Conservation (phyloP, 2,113 vertebrate species). For the Craseonycteris thonglongyai region DNA sequence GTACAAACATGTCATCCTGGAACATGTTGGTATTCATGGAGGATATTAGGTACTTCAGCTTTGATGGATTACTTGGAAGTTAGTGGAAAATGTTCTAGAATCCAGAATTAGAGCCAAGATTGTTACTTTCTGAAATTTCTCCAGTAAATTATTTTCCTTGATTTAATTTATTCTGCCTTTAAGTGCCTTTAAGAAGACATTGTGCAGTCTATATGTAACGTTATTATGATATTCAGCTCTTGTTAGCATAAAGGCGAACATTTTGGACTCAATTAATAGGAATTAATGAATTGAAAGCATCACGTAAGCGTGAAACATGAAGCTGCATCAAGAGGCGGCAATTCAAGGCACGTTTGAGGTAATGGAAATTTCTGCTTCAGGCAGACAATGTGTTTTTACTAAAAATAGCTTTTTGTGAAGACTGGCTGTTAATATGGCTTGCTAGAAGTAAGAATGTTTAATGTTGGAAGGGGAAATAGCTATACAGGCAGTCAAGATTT, state of each 20-base stretch:
- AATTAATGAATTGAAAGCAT: constrained; percentile 61
- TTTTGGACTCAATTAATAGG: constrained; percentile 51
- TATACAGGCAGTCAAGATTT: background rate
- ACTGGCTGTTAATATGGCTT: background rate
- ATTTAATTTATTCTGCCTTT: constrained; percentile 54
- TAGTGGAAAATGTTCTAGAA: background rate
- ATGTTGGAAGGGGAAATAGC: background rate
- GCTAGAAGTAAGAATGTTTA: background rate
- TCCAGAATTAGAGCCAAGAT: constrained; percentile 4
- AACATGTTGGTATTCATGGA: background rate
- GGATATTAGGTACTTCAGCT: background rate
- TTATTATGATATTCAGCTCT: constrained; percentile 34
- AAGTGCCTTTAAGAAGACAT: constrained; percentile 7
- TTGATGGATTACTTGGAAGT: constrained; percentile 25
- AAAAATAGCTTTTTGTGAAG: background rate
- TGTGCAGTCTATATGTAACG: background rate
- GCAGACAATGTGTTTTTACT: constrained; percentile 47
- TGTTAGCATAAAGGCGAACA: background rate
- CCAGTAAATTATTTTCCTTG: constrained; percentile 62
- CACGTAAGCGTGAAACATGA: constrained; percentile 59
- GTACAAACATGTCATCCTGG: background rate
- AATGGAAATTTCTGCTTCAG: constrained; percentile 73
- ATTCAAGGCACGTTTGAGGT: constrained; percentile 66
- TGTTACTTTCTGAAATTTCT: constrained; percentile 60
- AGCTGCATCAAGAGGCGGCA: constrained; percentile 51